Percentiles rank a stretch among this genome's conserved stretches.
Evolutionary conservation across 2,888 invertebrate species (phyloP).

Genomic region (Mermis nigrescens): DNA sequence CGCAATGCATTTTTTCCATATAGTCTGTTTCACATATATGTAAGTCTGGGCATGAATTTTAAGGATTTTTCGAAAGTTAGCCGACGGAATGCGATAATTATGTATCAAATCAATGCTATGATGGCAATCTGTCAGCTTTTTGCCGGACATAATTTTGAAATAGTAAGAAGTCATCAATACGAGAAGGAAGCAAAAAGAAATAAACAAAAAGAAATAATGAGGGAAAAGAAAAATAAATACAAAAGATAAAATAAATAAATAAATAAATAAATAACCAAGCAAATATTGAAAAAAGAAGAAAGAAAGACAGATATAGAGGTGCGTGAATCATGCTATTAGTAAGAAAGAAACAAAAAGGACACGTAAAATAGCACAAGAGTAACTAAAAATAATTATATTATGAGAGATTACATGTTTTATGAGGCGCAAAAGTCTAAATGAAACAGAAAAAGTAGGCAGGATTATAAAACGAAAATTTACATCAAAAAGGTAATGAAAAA

Average conservation of each 20-base stretch:
- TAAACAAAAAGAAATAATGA: not conserved
- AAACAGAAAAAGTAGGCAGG: no score
- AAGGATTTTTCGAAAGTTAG: no score
- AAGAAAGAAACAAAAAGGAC: not conserved
- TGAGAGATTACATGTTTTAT: no score
- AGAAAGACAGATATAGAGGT: not conserved
- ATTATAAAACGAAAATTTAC: no score
- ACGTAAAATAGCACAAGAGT: not conserved
- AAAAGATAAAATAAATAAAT: not conserved
- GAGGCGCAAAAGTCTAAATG: no score
- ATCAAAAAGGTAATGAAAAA: not conserved
- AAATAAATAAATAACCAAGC: not conserved
- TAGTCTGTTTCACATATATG: no score
- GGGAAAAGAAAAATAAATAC: not conserved
- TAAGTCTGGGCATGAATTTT: no score
- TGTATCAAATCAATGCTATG: no score
- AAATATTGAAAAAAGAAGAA: not conserved
- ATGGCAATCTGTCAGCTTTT: no score
- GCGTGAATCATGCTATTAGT: not conserved
- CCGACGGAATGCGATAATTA: no score
- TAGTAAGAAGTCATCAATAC: not conserved
- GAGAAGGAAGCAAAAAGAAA: not conserved
- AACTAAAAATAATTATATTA: not conserved
- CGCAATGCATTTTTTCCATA: no score
- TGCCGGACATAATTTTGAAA: no score